Evolutionary conservation across 2,113 vertebrate genomes (phyloP).

Genomic region (Pachycephala philippinensis): DNA sequence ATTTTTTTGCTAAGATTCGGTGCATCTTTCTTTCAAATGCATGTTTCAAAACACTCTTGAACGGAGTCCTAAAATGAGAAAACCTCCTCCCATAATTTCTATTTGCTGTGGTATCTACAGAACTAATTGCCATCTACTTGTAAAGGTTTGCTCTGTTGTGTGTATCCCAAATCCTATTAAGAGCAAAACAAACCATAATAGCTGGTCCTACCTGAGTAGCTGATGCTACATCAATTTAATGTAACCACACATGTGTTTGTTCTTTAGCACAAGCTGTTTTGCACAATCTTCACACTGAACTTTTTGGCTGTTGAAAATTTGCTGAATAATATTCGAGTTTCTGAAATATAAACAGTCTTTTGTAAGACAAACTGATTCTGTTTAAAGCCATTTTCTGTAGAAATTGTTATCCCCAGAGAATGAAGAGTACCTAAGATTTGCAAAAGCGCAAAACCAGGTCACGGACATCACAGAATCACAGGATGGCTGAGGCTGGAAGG

Average conservation of each 20-base stretch:
- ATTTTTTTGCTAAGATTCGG: not conserved
- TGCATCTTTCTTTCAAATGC: not conserved
- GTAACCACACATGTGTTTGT: not conserved
- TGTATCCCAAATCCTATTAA: not conserved
- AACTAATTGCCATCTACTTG: not conserved
- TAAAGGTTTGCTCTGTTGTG: not conserved
- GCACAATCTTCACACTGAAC: not conserved
- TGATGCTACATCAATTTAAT: not conserved
- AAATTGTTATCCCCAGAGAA: not conserved
- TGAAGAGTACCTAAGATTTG: not conserved
- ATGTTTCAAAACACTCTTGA: not conserved
- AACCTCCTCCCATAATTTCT: not conserved
- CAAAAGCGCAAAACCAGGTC: not conserved
- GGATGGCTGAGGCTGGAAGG: not conserved
- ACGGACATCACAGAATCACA: not conserved
- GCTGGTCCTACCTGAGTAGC: not conserved
- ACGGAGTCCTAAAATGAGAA: not conserved
- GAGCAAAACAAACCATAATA: not conserved
- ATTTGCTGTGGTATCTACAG: not conserved
- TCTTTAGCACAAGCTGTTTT: not conserved
- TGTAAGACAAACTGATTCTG: not conserved
- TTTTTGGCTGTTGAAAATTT: not conserved
- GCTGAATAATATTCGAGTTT: not conserved
- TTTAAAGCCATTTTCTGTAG: not conserved
- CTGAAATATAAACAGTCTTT: not conserved